Evolutionary conservation across 2,888 invertebrate species (phyloP).

Genomic region (Aphidoletes aphidimyza): DNA sequence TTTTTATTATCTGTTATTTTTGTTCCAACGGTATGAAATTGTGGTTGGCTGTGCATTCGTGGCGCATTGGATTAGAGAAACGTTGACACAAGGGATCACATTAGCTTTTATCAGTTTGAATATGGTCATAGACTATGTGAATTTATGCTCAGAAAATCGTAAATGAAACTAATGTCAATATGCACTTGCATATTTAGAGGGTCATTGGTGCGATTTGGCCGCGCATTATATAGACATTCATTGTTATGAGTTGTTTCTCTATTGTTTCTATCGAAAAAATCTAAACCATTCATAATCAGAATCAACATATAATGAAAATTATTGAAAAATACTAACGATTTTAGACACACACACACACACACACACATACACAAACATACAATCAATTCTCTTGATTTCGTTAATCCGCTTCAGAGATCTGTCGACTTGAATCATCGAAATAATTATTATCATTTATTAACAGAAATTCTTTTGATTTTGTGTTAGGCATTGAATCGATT

Average conservation of each 20-base stretch:
- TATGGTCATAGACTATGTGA: slow-evolving; percentile 29
- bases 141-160: background rate
- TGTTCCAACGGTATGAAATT: background rate
- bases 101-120: slow-evolving; percentile 15
- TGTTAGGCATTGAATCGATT: background rate
- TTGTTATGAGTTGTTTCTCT: too few species aligned
- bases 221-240: too few species aligned
- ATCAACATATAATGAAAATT: background rate
- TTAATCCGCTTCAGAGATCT: background rate
- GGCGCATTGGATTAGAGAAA: background rate
- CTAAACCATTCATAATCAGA: background rate
- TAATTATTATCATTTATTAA: background rate
- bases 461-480: background rate
- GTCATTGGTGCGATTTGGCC: background rate
- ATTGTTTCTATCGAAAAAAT: too few species aligned
- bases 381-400: background rate
- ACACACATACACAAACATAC: background rate
- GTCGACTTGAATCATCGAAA: background rate
- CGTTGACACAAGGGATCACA: background rate
- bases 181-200: background rate
- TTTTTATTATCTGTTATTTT: background rate
- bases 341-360: background rate
- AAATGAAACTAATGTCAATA: background rate
- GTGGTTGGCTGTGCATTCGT: background rate
- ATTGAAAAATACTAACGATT: too few species aligned